Evolutionary conservation across 1,140 invertebrate genomes (phyloP).

Genomic region (Drosophila triauraria): DNA sequence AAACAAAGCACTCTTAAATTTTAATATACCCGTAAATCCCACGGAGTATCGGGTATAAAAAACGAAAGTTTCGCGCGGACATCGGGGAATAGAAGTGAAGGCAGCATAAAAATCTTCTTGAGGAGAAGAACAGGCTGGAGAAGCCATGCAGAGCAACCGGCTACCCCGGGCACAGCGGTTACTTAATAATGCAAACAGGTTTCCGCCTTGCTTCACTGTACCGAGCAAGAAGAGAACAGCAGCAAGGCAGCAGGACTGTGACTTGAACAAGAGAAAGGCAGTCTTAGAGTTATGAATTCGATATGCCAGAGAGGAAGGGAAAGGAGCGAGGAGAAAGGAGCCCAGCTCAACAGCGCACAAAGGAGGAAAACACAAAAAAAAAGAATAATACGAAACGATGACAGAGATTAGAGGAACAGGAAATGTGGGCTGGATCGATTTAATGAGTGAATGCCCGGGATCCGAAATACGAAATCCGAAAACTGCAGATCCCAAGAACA

Average conservation of each 20-base stretch:
- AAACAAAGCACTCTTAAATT: not conserved
- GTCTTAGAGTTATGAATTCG: constrained; percentile 64
- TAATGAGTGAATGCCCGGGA: constrained; percentile 62
- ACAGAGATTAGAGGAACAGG: constrained; percentile 62
- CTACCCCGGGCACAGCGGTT: constrained; percentile 59
- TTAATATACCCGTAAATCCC: not conserved
- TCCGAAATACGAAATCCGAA: not conserved
- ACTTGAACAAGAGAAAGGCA: constrained; percentile 50
- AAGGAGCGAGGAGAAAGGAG: constrained; percentile 15
- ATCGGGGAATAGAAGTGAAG: constrained; percentile 39
- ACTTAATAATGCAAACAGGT: constrained; percentile 81
- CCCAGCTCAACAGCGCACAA: not conserved
- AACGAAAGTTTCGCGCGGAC: constrained; percentile 71
- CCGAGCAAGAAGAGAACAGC: constrained; percentile 6
- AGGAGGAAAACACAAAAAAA: constrained; percentile 1
- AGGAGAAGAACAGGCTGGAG: constrained; percentile 48
- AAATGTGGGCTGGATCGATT: constrained; percentile 68
- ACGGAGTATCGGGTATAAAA: constrained; percentile 49
- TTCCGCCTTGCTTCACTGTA: constrained; percentile 46
- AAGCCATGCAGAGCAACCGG: constrained; percentile 69
- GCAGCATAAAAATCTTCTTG: constrained; percentile 42
- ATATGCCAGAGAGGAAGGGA: constrained; percentile 53
- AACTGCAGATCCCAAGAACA: constrained; percentile 14
- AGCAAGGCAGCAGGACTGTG: constrained; percentile 18
- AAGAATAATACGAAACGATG: constrained; percentile 36